Evolutionary conservation across 2,888 invertebrate genomes (phyloP).

Genomic region (Meliscaeva auricollis): DNA sequence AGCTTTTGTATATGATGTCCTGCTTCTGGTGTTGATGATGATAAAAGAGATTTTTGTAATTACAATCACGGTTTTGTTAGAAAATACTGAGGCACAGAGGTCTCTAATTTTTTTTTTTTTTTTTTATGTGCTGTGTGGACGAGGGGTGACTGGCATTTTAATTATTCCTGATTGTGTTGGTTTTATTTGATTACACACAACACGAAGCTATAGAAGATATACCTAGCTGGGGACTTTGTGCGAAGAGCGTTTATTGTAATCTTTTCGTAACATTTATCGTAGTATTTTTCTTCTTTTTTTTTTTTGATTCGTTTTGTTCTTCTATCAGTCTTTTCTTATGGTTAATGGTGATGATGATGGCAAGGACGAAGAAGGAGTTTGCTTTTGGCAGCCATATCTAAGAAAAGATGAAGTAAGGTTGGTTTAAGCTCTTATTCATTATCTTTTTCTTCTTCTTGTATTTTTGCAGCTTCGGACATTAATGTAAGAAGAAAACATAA

Average conservation of each 20-base stretch:
- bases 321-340: conserved; percentile 22
- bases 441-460: neutral
- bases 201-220: conserved; percentile 10
- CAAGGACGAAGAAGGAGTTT: conserved; percentile 28
- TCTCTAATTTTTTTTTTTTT: neutral
- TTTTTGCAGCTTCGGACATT: neutral
- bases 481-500: neutral
- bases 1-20: conserved; percentile 54
- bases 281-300: conserved; percentile 1
- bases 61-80: conserved; percentile 69
- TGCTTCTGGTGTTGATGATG: conserved; percentile 69
- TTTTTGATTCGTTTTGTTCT: neutral
- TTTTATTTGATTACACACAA: conserved; percentile 68
- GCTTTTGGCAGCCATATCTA: conserved; percentile 30
- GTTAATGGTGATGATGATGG: conserved; percentile 28
- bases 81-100: conserved; percentile 9
- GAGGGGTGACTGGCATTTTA: conserved; percentile 65
- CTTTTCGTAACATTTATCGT: conserved; percentile 55
- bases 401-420: conserved; percentile 45
- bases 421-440: conserved; percentile 28
- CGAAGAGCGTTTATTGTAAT: conserved; percentile 51
- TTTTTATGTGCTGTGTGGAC: neutral
- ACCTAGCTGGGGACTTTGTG: conserved; percentile 10
- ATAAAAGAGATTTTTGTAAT: conserved; percentile 74
- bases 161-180: conserved; percentile 74